Evolutionary conservation across 2,797 vertebrate species (phyloP).

Genomic region (Anabas testudineus): DNA sequence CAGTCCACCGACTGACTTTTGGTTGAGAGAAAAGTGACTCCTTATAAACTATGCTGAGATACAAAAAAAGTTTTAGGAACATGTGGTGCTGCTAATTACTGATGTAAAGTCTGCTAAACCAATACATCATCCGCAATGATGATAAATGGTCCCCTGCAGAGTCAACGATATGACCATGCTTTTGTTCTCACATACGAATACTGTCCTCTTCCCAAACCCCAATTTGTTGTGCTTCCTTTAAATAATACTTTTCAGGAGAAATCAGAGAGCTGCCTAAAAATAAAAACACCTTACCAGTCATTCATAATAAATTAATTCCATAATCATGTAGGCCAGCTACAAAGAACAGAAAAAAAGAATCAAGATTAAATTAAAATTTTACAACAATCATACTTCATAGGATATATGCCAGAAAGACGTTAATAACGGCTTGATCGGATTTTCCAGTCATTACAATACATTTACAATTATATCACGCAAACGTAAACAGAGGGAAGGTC

Average conservation of each 20-base stretch:
- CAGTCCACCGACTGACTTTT: slow-evolving; percentile 44
- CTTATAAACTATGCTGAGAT: slow-evolving; percentile 22
- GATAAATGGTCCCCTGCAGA: slow-evolving; percentile 55
- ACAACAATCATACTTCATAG: slow-evolving; percentile 84
- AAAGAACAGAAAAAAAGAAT: slow-evolving; percentile 83
- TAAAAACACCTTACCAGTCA: slow-evolving; percentile 85
- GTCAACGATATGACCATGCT: slow-evolving; percentile 51
- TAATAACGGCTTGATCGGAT: slow-evolving; percentile 85
- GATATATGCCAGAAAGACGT: slow-evolving; percentile 81
- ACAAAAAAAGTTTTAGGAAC: slow-evolving; percentile 27
- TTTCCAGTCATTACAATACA: slow-evolving; percentile 70
- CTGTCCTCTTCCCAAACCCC: slow-evolving; percentile 61
- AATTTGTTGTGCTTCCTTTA: slow-evolving; percentile 76
- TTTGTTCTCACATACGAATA: slow-evolving; percentile 66
- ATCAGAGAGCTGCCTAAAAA: slow-evolving; percentile 79
- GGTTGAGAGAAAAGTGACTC: slow-evolving; percentile 46
- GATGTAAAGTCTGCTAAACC: slow-evolving; percentile 37
- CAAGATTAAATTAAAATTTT: slow-evolving; percentile 84
- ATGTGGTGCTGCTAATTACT: slow-evolving; percentile 30
- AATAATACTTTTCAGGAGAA: slow-evolving; percentile 79
- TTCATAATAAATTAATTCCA: slow-evolving; percentile 94
- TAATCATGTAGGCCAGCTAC: slow-evolving; percentile 99
- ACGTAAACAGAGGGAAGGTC: slow-evolving; percentile 76
- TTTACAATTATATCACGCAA: slow-evolving; percentile 70
- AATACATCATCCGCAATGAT: slow-evolving; percentile 35